phyloP scores from a whole-genome alignment of 1,140 invertebrate species.

The Eciton burchellii region DNA sequence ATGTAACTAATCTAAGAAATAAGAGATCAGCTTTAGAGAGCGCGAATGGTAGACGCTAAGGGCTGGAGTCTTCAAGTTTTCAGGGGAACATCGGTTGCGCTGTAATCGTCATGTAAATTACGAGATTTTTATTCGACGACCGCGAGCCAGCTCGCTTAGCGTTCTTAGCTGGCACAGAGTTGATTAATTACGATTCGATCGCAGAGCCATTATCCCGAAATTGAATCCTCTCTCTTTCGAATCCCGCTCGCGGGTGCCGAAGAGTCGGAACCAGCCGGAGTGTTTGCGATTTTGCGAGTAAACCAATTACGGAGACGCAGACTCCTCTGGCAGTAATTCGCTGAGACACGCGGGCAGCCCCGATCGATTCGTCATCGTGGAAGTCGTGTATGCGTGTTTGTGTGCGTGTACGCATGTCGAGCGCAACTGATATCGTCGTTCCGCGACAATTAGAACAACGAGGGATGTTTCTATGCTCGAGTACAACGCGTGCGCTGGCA shows the following conservation, averaged over 20 bases:
- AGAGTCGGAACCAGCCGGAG: not conserved
- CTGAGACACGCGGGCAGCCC: conserved; percentile 4
- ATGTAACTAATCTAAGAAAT: too few relatives aligned
- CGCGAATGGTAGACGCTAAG: too few relatives aligned
- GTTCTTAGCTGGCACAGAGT: conserved; percentile 75
- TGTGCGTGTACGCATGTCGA: not conserved
- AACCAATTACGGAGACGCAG: conserved; percentile 58
- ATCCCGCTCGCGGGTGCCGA: not conserved
- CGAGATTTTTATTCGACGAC: not conserved
- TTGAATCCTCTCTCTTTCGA: conserved; percentile 43
- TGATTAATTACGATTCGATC: conserved; percentile 78
- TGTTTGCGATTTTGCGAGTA: conserved; percentile 56
- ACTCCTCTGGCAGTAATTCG: conserved; percentile 24
- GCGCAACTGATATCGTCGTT: conserved; percentile 33
- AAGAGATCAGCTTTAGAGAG: too few relatives aligned
- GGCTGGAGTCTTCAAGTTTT: too few relatives aligned
- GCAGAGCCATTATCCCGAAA: conserved; percentile 35
- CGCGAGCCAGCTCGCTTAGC: conserved; percentile 23
- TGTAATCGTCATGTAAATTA: too few relatives aligned
- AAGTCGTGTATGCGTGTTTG: not conserved
- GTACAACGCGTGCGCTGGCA: not conserved
- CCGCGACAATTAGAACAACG: conserved; percentile 33
- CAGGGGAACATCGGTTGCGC: not conserved
- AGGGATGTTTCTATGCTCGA: conserved; percentile 35
- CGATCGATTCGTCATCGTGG: conserved; percentile 31